Evolutionary conservation across 2,888 invertebrate genomes (phyloP).

Genomic region (Sinodicranocentrus sp.): DNA sequence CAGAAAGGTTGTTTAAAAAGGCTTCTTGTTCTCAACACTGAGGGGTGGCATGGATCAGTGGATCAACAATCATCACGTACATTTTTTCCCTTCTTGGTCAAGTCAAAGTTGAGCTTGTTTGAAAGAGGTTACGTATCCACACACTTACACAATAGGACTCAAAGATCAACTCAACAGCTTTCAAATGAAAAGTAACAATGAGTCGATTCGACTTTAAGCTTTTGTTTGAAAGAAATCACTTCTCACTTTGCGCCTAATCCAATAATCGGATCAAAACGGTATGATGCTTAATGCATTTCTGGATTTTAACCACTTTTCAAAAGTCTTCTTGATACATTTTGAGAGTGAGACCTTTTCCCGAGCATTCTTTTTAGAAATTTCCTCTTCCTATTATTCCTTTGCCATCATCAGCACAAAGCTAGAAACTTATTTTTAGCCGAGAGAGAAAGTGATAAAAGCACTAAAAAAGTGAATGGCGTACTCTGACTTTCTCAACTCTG

Average conservation of each 20-base stretch:
- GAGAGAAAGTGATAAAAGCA: neutral
- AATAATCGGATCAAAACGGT: constrained; percentile 38
- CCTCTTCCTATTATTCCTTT: too few relatives aligned
- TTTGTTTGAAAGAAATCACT: neutral
- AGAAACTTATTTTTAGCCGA: too few relatives aligned
- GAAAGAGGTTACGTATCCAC: neutral
- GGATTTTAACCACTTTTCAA: too few relatives aligned
- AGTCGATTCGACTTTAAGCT: constrained; percentile 21
- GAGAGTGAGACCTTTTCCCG: too few relatives aligned
- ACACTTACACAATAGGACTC: neutral
- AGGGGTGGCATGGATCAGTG: constrained; percentile 3
- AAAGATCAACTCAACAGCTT: neutral
- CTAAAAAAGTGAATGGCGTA: neutral
- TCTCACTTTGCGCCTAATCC: constrained; percentile 18
- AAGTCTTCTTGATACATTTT: too few relatives aligned
- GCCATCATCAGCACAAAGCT: too few relatives aligned
- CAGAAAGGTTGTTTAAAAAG: neutral
- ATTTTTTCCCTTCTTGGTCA: neutral
- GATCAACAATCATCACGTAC: constrained; percentile 28
- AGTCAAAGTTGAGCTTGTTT: neutral
- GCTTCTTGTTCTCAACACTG: neutral
- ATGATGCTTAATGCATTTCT: too few relatives aligned
- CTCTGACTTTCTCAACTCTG: neutral
- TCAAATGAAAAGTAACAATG: neutral
- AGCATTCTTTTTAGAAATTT: too few relatives aligned